Base-by-base conservation (phyloP, 2,113 vertebrate species). In the Brachypteracias leptosomus region DNA sequence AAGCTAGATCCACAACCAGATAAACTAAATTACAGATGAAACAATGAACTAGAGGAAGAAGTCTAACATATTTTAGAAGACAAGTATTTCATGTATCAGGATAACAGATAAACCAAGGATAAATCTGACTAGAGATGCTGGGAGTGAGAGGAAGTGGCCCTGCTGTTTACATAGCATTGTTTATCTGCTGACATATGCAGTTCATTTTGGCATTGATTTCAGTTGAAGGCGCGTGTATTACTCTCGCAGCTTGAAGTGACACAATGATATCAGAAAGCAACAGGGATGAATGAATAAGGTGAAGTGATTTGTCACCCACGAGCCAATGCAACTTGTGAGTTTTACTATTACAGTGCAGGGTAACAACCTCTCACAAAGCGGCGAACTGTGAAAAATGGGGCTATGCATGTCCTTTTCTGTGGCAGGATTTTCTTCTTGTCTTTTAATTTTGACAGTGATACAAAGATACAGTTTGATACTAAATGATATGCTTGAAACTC, bases 141-240 rank as follows among this genome's bases (percentile, higher is more conserved):
- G 66, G 70, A 93, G 21, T 28, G 89, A 89, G 86, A 90, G 87
- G 92, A 92, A 95, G 87, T 67, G 66, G 63, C 85, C 91, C 85
- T 57, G 91, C 87, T 96, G 95, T 95, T 97, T 95, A 94, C 91
- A 90, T 62, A 65, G 89, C 87, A 85, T 90, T 95, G 89, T 89
- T 95, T 96, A 96, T 89, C 91, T 95, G 96, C 96, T 96, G 95
- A 96, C 93, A 95, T 89, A 91, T 22, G 35, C 92, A 92, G 94
- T 92, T 96, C 94, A 95, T 92, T 96, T 88, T 94, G 94, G 86
- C 93, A 96, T 85, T 95, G 94, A 96, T 97, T 94, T 96, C 94
- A 93, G 89, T 57, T 91, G 96, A 97, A 95, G 95, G 92, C 16
- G 0, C 42, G 87, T 83, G 86, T 35, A 89, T 92, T 96, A 83